These are phyloP conservation scores for Melanophora roralis DNA, from an alignment of 2,888 invertebrate species.

Conservation along the genomic window DNA sequence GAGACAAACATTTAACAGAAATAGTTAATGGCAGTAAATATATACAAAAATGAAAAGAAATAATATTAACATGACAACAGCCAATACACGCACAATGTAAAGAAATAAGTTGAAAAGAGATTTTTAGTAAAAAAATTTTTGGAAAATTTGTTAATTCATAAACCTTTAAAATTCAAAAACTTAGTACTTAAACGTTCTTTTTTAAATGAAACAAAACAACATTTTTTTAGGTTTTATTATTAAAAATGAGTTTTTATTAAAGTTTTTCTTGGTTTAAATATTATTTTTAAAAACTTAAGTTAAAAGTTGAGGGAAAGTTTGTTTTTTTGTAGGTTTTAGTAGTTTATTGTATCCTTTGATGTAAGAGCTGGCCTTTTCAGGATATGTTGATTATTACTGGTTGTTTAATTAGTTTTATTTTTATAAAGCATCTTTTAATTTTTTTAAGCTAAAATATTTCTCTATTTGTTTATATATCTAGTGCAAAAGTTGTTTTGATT, in stretches of 20 bases:
- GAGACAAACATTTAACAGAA: conserved; percentile 19
- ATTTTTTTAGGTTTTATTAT: conserved; percentile 57
- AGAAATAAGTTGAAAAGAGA: background rate
- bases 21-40: conserved; percentile 68
- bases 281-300: conserved; percentile 57
- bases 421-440: conserved; percentile 6
- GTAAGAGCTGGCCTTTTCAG: conserved; percentile 25
- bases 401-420: conserved; percentile 54
- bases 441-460: background rate
- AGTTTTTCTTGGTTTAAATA: conserved; percentile 48
- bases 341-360: conserved; percentile 25
- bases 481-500: background rate
- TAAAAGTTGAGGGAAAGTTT: conserved; percentile 33
- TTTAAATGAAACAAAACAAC: conserved; percentile 63
- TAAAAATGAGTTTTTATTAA: conserved; percentile 61
- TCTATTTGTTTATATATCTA: background rate
- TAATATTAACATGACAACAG: conserved; percentile 1
- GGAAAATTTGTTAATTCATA: background rate
- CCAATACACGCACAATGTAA: conserved; percentile 8
- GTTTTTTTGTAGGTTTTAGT: conserved; percentile 16
- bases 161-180: conserved; percentile 50
- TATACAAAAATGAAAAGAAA: conserved; percentile 43
- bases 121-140: background rate
- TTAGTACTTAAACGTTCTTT: conserved; percentile 36
- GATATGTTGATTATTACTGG: conserved; percentile 35